Percentiles rank a stretch among this genome's conserved stretches.
Evolutionary conservation across 2,113 vertebrate species (phyloP).

Genomic region (Zapus hudsonius): DNA sequence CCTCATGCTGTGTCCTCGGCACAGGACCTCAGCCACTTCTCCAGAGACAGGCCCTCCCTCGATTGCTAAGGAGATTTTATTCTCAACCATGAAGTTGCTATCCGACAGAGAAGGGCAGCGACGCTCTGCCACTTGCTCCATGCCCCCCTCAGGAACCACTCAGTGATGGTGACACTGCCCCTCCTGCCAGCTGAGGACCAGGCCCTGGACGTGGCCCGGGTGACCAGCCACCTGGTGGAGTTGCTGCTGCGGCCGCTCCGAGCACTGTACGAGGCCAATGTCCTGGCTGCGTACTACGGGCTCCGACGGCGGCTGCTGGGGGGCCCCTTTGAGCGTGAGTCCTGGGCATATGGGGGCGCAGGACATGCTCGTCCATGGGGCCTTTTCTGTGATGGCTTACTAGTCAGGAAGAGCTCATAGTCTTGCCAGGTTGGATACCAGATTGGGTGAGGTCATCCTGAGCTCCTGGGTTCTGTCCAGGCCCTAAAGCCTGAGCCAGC

Average conservation of each 20-base stretch:
- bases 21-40: neutral
- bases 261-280: conserved; percentile 79
- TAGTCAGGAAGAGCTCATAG: neutral
- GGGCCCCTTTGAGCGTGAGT: conserved; percentile 88
- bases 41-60: accelerated
- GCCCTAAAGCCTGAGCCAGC: neutral
- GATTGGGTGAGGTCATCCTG: neutral
- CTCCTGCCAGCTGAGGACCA: conserved; percentile 74
- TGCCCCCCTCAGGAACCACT: conserved; percentile 83
- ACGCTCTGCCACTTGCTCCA: neutral
- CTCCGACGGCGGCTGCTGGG: conserved; percentile 89
- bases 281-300: conserved; percentile 86
- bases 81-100: accelerated
- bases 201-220: conserved; percentile 75
- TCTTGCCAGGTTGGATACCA: accelerated
- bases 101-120: accelerated
- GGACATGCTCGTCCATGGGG: too few relatives aligned
- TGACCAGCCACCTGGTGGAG: conserved; percentile 87
- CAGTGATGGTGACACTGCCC: conserved; percentile 80
- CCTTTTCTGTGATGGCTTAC: neutral
- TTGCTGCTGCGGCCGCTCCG: conserved; percentile 87
- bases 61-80: neutral
- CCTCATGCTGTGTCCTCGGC: neutral
- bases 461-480: neutral
- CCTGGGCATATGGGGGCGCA: too few relatives aligned